Percentiles rank a stretch among this genome's conserved stretches.
phyloP scores from a whole-genome alignment of 2,113 vertebrate species.

The Papio anubis region DNA sequence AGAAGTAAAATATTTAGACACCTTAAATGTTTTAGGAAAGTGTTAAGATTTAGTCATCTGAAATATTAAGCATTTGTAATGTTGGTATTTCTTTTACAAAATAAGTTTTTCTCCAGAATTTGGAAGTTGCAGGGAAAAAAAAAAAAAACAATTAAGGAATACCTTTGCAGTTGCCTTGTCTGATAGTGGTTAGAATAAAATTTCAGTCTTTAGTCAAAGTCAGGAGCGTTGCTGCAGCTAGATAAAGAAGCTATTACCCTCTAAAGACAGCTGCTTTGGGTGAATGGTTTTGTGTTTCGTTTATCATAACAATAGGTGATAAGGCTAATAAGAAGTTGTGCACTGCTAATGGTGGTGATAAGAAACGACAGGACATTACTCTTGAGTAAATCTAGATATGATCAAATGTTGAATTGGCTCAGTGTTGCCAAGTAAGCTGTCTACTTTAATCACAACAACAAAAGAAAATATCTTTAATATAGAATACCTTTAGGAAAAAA shows the following conservation, averaged over 20 bases:
- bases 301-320: slow-evolving; percentile 68
- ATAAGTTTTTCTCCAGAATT: not conserved
- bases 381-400: slow-evolving; percentile 49
- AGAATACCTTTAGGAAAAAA: slow-evolving; percentile 20
- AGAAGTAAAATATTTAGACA: fast-evolving
- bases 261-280: slow-evolving; percentile 25
- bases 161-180: not conserved
- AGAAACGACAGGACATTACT: slow-evolving; percentile 67
- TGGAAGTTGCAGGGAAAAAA: not conserved
- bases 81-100: not conserved
- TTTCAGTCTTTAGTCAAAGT: slow-evolving; percentile 9
- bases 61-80: not conserved
- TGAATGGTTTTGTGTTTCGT: slow-evolving; percentile 29
- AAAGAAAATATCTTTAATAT: not conserved
- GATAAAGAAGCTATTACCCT: slow-evolving; percentile 62
- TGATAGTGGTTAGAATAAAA: not conserved
- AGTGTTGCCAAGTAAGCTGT: not conserved
- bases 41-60: not conserved
- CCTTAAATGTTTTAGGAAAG: not conserved
- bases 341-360: slow-evolving; percentile 62
- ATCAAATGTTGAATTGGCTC: slow-evolving; percentile 38
- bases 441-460: not conserved
- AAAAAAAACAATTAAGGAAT: not conserved
- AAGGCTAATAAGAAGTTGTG: slow-evolving; percentile 65
- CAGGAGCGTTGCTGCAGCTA: not conserved